Percentiles rank a stretch among this genome's conserved stretches.
phyloP scores from a whole-genome alignment of 2,888 invertebrate genomes.

The Cephus sareptanus region DNA sequence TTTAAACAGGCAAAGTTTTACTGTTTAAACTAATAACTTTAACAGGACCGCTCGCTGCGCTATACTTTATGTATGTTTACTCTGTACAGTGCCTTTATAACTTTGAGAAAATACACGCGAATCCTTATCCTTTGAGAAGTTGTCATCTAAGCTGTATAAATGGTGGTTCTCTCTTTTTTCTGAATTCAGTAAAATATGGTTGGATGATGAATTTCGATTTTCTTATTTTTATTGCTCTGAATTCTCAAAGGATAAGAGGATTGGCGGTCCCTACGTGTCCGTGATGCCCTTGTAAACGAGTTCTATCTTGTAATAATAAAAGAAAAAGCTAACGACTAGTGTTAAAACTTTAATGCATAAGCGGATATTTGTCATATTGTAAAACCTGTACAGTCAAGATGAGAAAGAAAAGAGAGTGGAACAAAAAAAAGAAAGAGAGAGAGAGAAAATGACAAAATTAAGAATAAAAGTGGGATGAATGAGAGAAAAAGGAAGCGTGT shows the following conservation, averaged over 20 bases:
- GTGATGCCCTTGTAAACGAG: conserved; percentile 42
- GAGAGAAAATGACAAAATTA: not conserved
- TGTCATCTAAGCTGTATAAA: not conserved
- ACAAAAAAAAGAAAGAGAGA: not conserved
- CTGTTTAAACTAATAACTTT: conserved; percentile 31
- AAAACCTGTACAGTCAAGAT: conserved; percentile 57
- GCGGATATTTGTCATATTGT: conserved; percentile 40
- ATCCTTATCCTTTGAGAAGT: not conserved
- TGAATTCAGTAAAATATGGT: not conserved
- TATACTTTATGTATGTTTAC: conserved; percentile 52
- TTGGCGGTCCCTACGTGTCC: conserved; percentile 38
- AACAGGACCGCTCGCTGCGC: conserved; percentile 42
- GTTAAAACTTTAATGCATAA: not conserved
- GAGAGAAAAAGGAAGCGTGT: not conserved
- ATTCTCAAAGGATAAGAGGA: conserved; percentile 25
- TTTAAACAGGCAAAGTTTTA: conserved; percentile 42
- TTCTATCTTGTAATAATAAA: conserved; percentile 50
- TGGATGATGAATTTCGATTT: conserved; percentile 19
- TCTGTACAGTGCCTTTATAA: conserved; percentile 65
- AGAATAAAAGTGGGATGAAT: not conserved
- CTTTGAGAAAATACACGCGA: conserved; percentile 27
- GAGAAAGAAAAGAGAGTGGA: conserved; percentile 6
- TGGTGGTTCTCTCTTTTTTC: not conserved
- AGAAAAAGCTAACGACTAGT: conserved; percentile 1
- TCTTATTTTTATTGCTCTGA: conserved; percentile 1